Evolutionary conservation across 2,113 vertebrate species (phyloP), one percentile per base, ranked within the genome.

Genomic region (Cavia porcellus): DNA sequence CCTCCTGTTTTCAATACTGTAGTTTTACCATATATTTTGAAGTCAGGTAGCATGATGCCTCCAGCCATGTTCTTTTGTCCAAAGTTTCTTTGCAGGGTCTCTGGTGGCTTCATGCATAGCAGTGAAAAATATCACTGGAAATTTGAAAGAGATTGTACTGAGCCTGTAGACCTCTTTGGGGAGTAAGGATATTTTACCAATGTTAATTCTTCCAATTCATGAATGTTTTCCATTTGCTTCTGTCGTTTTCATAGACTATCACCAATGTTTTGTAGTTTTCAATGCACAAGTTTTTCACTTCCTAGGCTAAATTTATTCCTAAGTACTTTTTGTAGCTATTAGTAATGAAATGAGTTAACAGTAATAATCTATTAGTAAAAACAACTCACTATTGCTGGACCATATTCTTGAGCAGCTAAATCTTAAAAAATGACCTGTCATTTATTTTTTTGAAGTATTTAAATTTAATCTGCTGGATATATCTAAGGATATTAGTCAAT

Each of bases 381-480:
- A n/a, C 13, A 82, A 94, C 64, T 45, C 17, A 55, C 1, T 55
- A 45, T 77, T 74, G 86, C 2, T 42, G 45, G 25, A 28, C 82
- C 22, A 22, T 83, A 79, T 47, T 45, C 28, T 83, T 92, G 22
- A 90, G 47, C 17, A 92, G 77, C 22, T n/a, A 74, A 95, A 12
- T 72, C 25, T 94, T 90, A 47, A 87, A 32, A 92, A 90, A 62
- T 70, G 20, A 70, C 20, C 25, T 59, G 20, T 72, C 7, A 30
- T 38, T 1, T 84, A 75, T 82, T 68, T 95, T 84, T 68, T 42
- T 72, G 12, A 61, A 89, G 2, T 72, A 8, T 92, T 19, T 93
- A 57, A 64, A 74, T 95, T 97, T 92, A 42, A 94, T 84, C 24
- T 77, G 32, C 25, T 86, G 15, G 22, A 32, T 85, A 70, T 77